A percentile compares a stretch with the other conserved stretches of the same genome.
These are phyloP conservation scores for Agrochola lota DNA, from an alignment of 2,888 invertebrate genomes.

Conservation along the genomic window DNA sequence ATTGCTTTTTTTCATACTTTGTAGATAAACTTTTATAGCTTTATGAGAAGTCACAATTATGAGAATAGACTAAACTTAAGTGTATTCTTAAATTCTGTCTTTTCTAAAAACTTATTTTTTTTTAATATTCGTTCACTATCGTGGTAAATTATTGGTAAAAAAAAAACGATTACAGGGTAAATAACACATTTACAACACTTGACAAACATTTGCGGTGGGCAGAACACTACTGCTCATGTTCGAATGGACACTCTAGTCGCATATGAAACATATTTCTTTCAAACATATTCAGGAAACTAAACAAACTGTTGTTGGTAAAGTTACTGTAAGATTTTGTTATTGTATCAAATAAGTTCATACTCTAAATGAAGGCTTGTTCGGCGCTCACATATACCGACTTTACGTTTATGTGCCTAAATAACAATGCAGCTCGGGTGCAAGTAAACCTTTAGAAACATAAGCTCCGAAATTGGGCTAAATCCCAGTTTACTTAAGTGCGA, in stretches of 20 bases:
- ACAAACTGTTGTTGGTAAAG: not conserved
- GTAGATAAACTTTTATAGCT: too few species aligned
- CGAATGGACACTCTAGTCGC: not conserved
- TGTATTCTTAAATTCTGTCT: not conserved
- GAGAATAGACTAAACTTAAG: not conserved
- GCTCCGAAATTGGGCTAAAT: constrained; percentile 83
- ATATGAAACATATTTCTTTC: not conserved
- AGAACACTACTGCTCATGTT: not conserved
- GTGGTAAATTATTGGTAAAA: not conserved
- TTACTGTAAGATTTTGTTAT: constrained; percentile 1
- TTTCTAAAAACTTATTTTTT: not conserved
- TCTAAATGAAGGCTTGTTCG: constrained; percentile 41
- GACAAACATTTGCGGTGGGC: not conserved
- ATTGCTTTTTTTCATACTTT: too few species aligned
- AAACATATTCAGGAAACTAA: not conserved
- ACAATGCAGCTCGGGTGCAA: constrained; percentile 72
- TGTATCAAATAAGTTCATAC: constrained; percentile 24
- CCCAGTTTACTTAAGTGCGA: constrained; percentile 80
- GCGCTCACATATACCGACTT: constrained; percentile 41
- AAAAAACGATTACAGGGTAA: not conserved
- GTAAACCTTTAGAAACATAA: constrained; percentile 80
- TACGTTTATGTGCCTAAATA: constrained; percentile 67
- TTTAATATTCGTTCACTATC: not conserved
- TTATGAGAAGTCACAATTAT: too few species aligned
- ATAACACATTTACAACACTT: not conserved